Base-by-base conservation (phyloP, 53 echinoderm and acorn worm species). In the Stichopus horrens region DNA sequence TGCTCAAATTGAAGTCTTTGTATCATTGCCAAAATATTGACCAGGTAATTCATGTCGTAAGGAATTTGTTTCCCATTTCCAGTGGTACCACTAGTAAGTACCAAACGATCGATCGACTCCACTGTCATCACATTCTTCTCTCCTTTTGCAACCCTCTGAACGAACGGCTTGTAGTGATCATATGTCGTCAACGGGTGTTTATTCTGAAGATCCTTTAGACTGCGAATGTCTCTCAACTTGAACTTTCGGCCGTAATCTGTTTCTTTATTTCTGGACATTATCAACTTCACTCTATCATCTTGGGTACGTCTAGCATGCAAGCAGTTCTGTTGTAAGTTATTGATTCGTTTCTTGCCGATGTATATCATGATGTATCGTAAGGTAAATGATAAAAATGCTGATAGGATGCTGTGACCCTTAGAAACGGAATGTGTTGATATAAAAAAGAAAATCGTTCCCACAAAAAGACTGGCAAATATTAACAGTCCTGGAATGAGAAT, bases 161-260 rank as follows among this genome's bases (percentile, higher is more conserved):
- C n/a, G n/a, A n/a, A n/a, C n/a, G n/a, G n/a, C n/a, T n/a, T n/a
- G n/a, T n/a, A n/a, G n/a, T n/a, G n/a, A n/a, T n/a, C n/a, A 81
- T 92, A 95, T 4, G 58, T 76, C n/a, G 95, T 93, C 60, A 93
- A 79, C 0, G 95, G 93, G 53, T 95, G 93, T 74, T 86, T 89
- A 52, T 21, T 11, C 52, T 71, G 74, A 6, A 95, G 89, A 16
- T 93, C 93, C 22, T 78, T 74, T 74, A 93, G 19, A 14, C 87
- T 88, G 7, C 74, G 74, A 18, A 95, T 89, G 57, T 91, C 83
- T 52, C 21, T 51, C 13, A 95, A 75, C 8, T 86, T 74, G 74
- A 91, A 78, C 7, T 8, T n/a, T n/a, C n/a, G 19, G 18, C 94
- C 95, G 18, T 95, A 93, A 22, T 76, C 90, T n/a, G 95, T 95